Conservation (phyloP, 2,113 vertebrate genomes). For the Dipodomys merriami region DNA sequence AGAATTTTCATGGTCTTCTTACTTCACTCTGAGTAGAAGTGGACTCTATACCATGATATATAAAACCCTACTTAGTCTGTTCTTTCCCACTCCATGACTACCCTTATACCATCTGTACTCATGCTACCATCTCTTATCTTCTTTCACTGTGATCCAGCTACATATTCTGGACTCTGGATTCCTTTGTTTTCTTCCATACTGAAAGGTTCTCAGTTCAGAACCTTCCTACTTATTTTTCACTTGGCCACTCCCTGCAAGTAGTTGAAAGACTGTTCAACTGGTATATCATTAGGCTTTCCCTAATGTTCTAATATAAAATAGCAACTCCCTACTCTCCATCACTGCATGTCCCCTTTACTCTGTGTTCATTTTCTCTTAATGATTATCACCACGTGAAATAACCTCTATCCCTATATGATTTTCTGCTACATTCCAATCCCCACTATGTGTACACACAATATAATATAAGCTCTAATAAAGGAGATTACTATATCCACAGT, state of each 20-base stretch:
- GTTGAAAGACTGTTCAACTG: neutral
- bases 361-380: constrained; percentile 29
- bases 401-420: neutral
- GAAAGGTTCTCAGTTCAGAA: neutral
- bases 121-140: neutral
- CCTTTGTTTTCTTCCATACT: constrained; percentile 16
- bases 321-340: neutral
- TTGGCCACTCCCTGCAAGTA: neutral
- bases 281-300: neutral
- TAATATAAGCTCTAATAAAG: neutral
- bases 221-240: neutral
- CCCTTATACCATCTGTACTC: neutral
- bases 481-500: neutral
- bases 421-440: neutral
- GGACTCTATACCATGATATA: neutral
- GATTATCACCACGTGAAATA: neutral
- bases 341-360: neutral
- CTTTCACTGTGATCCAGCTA: neutral
- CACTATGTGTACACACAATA: neutral
- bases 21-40: constrained; percentile 1
- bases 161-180: neutral
- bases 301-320: constrained; percentile 1
- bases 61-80: neutral
- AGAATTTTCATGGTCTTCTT: neutral
- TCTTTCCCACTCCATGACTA: neutral